Conservation (phyloP, 2,888 invertebrate genomes). For the Hermodice carunculata region DNA sequence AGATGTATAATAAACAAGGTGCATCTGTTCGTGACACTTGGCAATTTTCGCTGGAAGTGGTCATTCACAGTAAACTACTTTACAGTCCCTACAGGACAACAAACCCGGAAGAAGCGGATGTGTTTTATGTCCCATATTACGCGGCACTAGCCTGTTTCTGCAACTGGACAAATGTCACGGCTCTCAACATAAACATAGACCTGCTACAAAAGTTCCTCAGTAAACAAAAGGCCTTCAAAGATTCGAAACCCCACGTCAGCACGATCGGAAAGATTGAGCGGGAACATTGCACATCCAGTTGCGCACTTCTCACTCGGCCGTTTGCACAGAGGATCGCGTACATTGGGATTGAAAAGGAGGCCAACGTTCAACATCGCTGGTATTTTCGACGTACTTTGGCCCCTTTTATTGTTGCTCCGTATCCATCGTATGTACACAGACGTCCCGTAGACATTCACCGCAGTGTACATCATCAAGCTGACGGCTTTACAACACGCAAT, state of each 20-base stretch:
- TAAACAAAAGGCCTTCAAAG: neutral
- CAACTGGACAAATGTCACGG: neutral
- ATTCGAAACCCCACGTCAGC: constrained; percentile 50
- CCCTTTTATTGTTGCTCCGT: constrained; percentile 50
- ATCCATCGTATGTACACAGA: constrained; percentile 56
- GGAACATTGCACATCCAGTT: constrained; percentile 37
- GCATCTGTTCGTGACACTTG: constrained; percentile 17
- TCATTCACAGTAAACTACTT: constrained; percentile 49
- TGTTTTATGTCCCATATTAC: constrained; percentile 53
- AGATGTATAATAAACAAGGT: neutral
- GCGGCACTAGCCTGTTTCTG: constrained; percentile 41
- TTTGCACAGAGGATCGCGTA: constrained; percentile 40
- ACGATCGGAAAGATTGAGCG: constrained; percentile 52
- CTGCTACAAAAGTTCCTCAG: neutral
- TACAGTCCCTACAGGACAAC: constrained; percentile 44
- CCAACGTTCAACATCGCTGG: neutral
- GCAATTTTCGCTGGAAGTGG: constrained; percentile 48
- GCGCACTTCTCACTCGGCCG: constrained; percentile 43
- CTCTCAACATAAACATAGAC: neutral
- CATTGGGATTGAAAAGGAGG: constrained; percentile 50
- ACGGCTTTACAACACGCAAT: constrained; percentile 27
- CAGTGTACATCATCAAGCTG: neutral
- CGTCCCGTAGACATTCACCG: neutral
- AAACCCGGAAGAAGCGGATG: constrained; percentile 43
- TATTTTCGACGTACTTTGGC: neutral